Evolutionary conservation across 2,797 vertebrate genomes (phyloP).

Genomic region (Rhadinocentrus ornatus): DNA sequence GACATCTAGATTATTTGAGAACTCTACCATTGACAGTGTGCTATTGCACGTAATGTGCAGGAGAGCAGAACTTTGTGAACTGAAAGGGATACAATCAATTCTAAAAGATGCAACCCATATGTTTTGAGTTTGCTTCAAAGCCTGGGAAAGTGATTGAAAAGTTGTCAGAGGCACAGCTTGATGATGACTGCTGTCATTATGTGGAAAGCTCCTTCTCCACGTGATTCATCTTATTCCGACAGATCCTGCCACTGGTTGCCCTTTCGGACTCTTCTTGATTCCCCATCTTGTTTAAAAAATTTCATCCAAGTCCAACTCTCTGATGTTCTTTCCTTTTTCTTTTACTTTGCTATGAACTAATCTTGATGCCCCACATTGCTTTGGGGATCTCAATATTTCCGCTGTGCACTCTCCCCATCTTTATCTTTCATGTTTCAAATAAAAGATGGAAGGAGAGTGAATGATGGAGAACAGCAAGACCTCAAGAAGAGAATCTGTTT

Average conservation of each 20-base stretch:
- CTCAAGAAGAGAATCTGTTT: neutral
- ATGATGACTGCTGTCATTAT: conserved; percentile 40
- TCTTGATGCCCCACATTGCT: neutral
- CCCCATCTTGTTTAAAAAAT: conserved; percentile 15
- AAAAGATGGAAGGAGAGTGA: neutral
- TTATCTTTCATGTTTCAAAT: conserved; percentile 2
- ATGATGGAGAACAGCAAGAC: conserved; percentile 1
- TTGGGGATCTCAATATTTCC: neutral
- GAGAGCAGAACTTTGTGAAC: conserved; percentile 13
- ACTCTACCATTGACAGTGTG: neutral
- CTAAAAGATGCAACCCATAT: conserved; percentile 58
- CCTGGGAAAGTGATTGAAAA: conserved; percentile 45
- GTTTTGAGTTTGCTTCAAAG: conserved; percentile 54
- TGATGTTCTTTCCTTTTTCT: neutral
- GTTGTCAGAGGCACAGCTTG: conserved; percentile 37
- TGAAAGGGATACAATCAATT: conserved; percentile 16
- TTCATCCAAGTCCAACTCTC: neutral
- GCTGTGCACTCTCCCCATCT: neutral
- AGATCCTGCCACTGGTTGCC: conserved; percentile 23
- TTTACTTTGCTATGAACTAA: conserved; percentile 8
- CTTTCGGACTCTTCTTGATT: conserved; percentile 16
- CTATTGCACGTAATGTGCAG: neutral
- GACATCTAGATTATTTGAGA: conserved; percentile 22
- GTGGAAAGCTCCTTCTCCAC: conserved; percentile 30
- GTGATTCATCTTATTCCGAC: conserved; percentile 41